Base-by-base conservation (phyloP, 1,140 invertebrate species). In the Drosophila arizonae region DNA sequence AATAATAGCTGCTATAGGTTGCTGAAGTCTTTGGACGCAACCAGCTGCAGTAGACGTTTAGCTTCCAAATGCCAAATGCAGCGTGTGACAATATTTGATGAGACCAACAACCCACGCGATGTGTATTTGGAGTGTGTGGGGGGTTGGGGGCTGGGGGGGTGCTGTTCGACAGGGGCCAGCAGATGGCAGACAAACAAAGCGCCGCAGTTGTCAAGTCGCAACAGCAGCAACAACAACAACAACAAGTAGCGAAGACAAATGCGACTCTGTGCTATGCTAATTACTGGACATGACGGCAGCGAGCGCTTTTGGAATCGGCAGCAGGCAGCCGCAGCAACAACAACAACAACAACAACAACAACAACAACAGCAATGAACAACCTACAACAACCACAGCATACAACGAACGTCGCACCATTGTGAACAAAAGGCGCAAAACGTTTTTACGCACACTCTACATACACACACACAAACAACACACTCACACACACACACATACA, bases 271-370 rank as follows among this genome's bases (percentile, higher is more conserved):
- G 80, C 81, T 86, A 86, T 86, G 82, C 82, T 86, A 86, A 86
- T 86, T 86, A 86, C 82, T 86, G 82, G 79, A 86, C 81, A 86
- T 81, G 82, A 86, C 82, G 71, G 72, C 81, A 81, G 64, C 71
- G 66, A 77, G 58, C 46, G 77, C 57, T 79, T 77, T 79, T 70
- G 70, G 77, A 74, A 73, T 63, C 74, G 66, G 26, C 56, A 61
- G 30, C 51, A 73, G 33, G 48, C 56, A 61, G 13, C 9, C 39
- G 6, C 4, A 30, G 28, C 6, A 30, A 30, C 28, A 30, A 28
- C 17, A 21, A 51, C 57, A 45, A 9, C 61, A 43, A 26, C 26
- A 70, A 41, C 51, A 64, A 70, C 65, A 43, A 45, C 33, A 60
- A 60, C 72, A 24, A 56, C 58, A 46, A 13, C 62, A 43, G 15